A percentile compares a stretch with the other conserved stretches of the same genome.
phyloP scores from a whole-genome alignment of 2,888 invertebrate genomes.

The Coelinius sp. region DNA sequence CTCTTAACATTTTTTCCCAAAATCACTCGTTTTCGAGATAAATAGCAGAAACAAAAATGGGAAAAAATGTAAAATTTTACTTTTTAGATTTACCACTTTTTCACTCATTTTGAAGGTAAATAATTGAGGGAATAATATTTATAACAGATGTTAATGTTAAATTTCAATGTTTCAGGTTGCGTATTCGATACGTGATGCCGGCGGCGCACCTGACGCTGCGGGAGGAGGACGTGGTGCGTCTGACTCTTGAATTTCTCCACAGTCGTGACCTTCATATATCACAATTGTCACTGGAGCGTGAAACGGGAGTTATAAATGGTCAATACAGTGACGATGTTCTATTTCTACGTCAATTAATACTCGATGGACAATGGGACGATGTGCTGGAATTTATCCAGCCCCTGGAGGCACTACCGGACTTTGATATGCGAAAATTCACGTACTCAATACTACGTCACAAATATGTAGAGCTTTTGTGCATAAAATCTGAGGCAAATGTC shows the following conservation, averaged over 20 bases:
- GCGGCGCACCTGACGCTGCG: slow-evolving; percentile 87
- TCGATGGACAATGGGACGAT: slow-evolving; percentile 99
- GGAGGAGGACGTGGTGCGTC: slow-evolving; percentile 90
- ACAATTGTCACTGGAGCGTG: slow-evolving; percentile 91
- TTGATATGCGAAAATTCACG: slow-evolving; percentile 87
- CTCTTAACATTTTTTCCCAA: too few species aligned
- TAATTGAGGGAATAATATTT: neutral
- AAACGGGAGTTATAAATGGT: slow-evolving; percentile 95
- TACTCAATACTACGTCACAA: slow-evolving; percentile 93
- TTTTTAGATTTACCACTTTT: too few species aligned
- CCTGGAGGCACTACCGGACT: slow-evolving; percentile 84
- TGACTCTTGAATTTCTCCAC: slow-evolving; percentile 88
- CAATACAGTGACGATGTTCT: slow-evolving; percentile 94
- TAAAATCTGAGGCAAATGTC: slow-evolving; percentile 92
- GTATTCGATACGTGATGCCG: slow-evolving; percentile 79
- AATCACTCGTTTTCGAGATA: too few species aligned
- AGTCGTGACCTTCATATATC: slow-evolving; percentile 93
- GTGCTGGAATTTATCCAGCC: slow-evolving; percentile 97
- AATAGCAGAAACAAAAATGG: too few species aligned
- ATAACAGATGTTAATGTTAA: too few species aligned
- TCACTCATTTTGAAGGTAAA: too few species aligned
- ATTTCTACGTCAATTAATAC: slow-evolving; percentile 92
- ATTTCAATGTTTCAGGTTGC: slow-evolving; percentile 60
- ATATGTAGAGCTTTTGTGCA: slow-evolving; percentile 93
- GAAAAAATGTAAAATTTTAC: too few species aligned